Base-by-base conservation (phyloP, 2,797 vertebrate genomes). In the Dendrocincla tyrannina region DNA sequence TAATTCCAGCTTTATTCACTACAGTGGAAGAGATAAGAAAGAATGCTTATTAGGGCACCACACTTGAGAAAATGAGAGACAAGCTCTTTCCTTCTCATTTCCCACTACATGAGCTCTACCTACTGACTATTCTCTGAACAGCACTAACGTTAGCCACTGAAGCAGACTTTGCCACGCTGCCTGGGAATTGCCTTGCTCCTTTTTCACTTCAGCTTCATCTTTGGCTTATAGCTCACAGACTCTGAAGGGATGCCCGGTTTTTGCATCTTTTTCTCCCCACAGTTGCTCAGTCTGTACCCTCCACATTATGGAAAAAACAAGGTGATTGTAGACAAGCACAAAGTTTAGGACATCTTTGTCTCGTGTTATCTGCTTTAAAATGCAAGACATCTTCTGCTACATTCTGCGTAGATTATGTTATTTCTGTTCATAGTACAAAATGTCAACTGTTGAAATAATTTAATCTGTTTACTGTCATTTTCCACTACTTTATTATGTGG, bases 41-140 rank as follows among this genome's bases (percentile, higher is more conserved):
- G n/a, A 60, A 41, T 81, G 23, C 24, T 94, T 17, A 9, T 78
- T 82, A 66, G 52, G 39, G 46, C n/a, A 39, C 11, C 5, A 13
- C 50, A 25, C n/a, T 83, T 46, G 28, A 79, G 77, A 44, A 88
- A 85, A 89, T 35, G 63, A 87, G 62, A 68, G 17, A 33, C 13
- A 11, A 22, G 20, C 41, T 37, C 42, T 50, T 28, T 72, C 33
- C 17, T 56, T 39, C 37, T 89, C 33, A 9, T 88, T 92, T 44
- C 67, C 75, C 12, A 13, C 69, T 91, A 22, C 87, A 1, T 56
- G 94, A 96, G 95, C 95, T 95, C 97, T 96, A 93, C 85, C 97
- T 97, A 52, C 91, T 89, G 97, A 79, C 91, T 13, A 0, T 75
- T 94, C 60, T 94, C 17, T 3, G 75, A 93, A 92, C 56, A 95